Evolutionary conservation across 2,113 vertebrate genomes (phyloP).

Genomic region (Clarias macrocephalus): DNA sequence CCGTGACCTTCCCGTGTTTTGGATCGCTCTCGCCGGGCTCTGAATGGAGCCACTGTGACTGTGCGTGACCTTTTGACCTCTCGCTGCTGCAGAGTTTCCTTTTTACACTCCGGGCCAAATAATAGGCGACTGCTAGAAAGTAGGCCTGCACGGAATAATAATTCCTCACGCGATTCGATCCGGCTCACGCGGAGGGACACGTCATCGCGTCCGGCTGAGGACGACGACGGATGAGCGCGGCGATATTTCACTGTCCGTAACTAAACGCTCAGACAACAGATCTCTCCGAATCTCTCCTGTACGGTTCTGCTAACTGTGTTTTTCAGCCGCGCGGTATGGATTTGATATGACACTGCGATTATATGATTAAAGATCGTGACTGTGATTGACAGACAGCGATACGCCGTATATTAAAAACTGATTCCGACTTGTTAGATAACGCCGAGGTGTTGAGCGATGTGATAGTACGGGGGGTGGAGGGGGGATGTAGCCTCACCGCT

Average conservation of each 20-base stretch:
- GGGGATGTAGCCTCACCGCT: neutral
- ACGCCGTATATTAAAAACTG: neutral
- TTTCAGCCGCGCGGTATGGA: neutral
- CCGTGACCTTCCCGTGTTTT: constrained; percentile 52
- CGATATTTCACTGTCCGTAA: neutral
- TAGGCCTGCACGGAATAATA: constrained; percentile 54
- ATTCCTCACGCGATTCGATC: constrained; percentile 39
- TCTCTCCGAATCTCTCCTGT: neutral
- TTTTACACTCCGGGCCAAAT: constrained; percentile 54
- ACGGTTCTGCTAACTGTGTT: neutral
- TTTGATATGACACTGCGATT: neutral
- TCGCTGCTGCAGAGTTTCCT: constrained; percentile 53
- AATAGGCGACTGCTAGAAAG: constrained; percentile 47
- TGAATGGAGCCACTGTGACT: constrained; percentile 60
- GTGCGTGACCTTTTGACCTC: constrained; percentile 51
- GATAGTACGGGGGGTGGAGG: too few species aligned
- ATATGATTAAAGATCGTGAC: neutral
- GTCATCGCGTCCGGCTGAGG: neutral
- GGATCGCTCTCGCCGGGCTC: constrained; percentile 42
- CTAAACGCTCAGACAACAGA: neutral
- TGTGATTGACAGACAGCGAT: neutral
- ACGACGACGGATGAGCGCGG: neutral
- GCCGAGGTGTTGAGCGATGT: neutral
- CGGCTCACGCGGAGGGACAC: constrained; percentile 13
- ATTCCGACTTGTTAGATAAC: neutral